These are phyloP conservation scores for Troides helena DNA, from an alignment of 2,888 invertebrate genomes.

Conservation along the genomic window DNA sequence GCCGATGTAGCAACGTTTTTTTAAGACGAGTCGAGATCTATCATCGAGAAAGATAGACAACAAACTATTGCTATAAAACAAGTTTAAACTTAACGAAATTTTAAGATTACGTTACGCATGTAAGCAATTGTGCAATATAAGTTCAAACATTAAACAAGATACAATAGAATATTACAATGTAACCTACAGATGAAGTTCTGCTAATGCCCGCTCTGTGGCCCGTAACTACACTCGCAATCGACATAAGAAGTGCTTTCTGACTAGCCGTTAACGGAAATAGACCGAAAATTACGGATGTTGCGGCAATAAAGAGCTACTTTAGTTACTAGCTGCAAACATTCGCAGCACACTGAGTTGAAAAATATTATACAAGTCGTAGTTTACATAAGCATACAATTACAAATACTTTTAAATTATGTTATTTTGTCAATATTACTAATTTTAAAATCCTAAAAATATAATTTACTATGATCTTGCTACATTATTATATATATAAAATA, in stretches of 20 bases:
- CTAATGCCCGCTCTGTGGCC: constrained; percentile 12
- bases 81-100: too few species aligned
- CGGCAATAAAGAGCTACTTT: constrained; percentile 42
- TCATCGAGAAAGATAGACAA: too few species aligned
- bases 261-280: constrained; percentile 42
- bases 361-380: constrained; percentile 8
- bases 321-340: constrained; percentile 17
- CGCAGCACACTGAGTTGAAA: constrained; percentile 3
- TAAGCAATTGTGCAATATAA: too few species aligned
- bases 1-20: neutral
- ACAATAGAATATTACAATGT: neutral
- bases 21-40: neutral
- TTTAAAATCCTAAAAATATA: neutral
- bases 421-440: neutral
- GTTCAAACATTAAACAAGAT: neutral
- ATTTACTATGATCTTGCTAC: too few species aligned
- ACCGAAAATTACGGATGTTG: constrained; percentile 57
- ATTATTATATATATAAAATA: too few species aligned
- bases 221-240: constrained; percentile 31
- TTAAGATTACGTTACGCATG: too few species aligned
- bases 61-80: too few species aligned
- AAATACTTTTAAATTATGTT: neutral
- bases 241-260: constrained; percentile 36
- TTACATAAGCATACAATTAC: neutral
- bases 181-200: constrained; percentile 2